phyloP scores from a whole-genome alignment of 2,113 vertebrate genomes.

The Scomber colias region DNA sequence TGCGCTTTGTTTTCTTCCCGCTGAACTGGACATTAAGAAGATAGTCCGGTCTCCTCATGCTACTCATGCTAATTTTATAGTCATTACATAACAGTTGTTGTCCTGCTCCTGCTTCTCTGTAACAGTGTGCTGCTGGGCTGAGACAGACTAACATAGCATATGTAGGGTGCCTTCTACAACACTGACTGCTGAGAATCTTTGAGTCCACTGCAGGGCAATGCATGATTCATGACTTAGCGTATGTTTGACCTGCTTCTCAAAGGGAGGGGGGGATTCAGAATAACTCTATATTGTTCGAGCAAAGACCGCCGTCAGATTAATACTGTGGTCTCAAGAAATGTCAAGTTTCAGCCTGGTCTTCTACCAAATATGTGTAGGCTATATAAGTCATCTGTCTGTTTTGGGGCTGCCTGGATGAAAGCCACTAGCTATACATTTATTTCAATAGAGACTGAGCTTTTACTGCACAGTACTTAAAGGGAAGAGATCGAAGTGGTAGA shows the following conservation, averaged over 20 bases:
- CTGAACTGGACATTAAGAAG: background rate
- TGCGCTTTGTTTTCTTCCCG: slow-evolving; percentile 7
- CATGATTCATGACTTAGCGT: slow-evolving; percentile 53
- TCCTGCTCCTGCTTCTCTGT: slow-evolving; percentile 11
- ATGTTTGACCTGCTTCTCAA: slow-evolving; percentile 57
- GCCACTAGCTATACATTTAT: too few relatives aligned
- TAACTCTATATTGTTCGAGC: background rate
- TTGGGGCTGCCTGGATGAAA: too few relatives aligned
- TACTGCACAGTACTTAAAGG: too few relatives aligned
- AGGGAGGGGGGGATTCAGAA: background rate
- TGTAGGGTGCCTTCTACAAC: slow-evolving; percentile 23
- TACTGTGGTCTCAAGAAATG: background rate
- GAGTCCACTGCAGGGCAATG: slow-evolving; percentile 38
- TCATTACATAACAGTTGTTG: slow-evolving; percentile 46
- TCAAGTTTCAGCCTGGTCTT: background rate
- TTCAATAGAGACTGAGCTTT: too few relatives aligned
- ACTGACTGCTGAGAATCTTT: slow-evolving; percentile 24
- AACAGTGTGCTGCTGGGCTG: slow-evolving; percentile 19
- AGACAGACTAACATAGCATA: slow-evolving; percentile 19
- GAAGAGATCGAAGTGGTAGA: too few relatives aligned
- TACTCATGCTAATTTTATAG: slow-evolving; percentile 3
- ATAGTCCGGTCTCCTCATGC: background rate
- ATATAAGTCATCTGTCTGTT: background rate
- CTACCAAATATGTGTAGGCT: background rate
- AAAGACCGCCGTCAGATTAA: background rate